Evolutionary conservation across 2,113 vertebrate genomes (phyloP), one percentile per base, ranked within the genome.

Genomic region (Isichthys henryi): DNA sequence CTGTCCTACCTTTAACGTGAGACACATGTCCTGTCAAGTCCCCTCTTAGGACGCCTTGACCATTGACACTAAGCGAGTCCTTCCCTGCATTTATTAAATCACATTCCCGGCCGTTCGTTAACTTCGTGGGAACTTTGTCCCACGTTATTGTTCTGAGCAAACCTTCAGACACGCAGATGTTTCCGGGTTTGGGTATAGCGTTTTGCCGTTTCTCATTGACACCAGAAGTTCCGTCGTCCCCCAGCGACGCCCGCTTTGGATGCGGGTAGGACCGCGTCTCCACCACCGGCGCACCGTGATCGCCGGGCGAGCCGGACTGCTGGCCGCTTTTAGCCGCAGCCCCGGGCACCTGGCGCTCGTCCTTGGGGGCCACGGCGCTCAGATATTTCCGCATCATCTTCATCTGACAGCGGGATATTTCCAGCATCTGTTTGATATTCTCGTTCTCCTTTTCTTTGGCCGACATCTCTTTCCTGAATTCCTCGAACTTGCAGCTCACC

Each of bases 401-500:
- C 91, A 93, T 90, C 88, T 93, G 92, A 85, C 90, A 91, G 6
- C 91, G 88, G 0, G 92, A 92, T 39, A 91, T 88, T 43, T 93
- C 92, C 90, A 96, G 90, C 93, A 95, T 95, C n/a, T 94, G 94
- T 9, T 93, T 92, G 8, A 96, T 94, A 89, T 93, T 95, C 84
- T 96, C 95, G 0, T 94, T 96, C 92, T 96, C 96, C 87, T 95
- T 96, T 27, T 96, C 96, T 21, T 94, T 95, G 1, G 92, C 92
- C 0, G 92, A 92, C 90, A 96, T 92, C 23, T 96, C 94, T 15
- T 91, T 90, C 56, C 95, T 95, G 88, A 96, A 91, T 87, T 96
- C 95, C 92, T 96, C 96, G n/a, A 96, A 96, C 43, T 95, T 96
- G 1, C 95, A 93, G 19, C 95, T 95, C 0, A 96, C 95, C 62